Percentiles rank a stretch among this genome's conserved stretches.
Conservation (phyloP, 2,113 vertebrate species). For the Beaufortia kweichowensis region DNA sequence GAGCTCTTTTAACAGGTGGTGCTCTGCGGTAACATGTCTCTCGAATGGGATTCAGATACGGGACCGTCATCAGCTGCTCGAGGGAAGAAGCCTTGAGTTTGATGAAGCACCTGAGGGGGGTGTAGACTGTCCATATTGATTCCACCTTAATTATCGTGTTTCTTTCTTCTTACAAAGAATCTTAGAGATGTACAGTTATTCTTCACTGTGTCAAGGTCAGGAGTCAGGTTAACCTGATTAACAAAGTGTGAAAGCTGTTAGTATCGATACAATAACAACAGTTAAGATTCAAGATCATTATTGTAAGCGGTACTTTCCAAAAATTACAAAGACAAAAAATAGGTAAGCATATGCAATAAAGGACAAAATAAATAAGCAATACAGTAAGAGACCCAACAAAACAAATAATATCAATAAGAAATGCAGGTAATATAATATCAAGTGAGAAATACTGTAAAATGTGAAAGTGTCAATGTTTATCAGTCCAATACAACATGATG, state of each 20-base stretch:
- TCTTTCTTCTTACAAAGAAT: neutral
- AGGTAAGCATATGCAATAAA: too few species aligned
- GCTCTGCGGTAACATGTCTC: neutral
- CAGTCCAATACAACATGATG: too few species aligned
- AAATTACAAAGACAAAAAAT: too few species aligned
- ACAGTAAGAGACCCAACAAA: too few species aligned
- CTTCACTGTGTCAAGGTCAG: neutral
- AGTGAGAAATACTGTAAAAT: too few species aligned
- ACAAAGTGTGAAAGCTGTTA: neutral
- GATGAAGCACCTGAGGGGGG: neutral
- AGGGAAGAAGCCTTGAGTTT: neutral
- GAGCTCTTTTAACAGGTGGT: neutral
- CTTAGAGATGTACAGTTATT: slow-evolving; percentile 8
- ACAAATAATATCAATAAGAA: too few species aligned
- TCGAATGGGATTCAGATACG: neutral
- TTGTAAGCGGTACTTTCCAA: too few species aligned
- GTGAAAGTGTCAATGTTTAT: too few species aligned
- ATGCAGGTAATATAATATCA: too few species aligned
- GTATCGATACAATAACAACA: neutral
- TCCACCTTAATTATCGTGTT: slow-evolving; percentile 21
- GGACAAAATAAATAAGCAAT: too few species aligned
- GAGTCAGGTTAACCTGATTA: slow-evolving; percentile 11
- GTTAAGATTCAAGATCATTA: too few species aligned
- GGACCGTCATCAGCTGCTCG: slow-evolving; percentile 11
- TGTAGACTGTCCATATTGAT: neutral